These are phyloP conservation scores for Drosophila auraria DNA, from an alignment of 1,140 invertebrate genomes.

Conservation along the genomic window DNA sequence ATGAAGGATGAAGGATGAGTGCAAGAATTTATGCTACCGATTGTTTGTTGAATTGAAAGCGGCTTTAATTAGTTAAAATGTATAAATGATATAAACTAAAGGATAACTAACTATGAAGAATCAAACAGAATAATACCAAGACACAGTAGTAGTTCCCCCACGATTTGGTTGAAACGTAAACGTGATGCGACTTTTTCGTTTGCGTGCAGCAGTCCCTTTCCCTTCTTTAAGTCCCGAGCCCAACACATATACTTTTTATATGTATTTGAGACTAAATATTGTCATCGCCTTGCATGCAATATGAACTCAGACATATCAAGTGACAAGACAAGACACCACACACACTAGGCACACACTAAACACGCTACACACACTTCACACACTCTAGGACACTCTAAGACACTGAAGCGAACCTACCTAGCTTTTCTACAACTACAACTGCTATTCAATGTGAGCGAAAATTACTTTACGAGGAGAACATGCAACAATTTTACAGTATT, in stretches of 20 bases:
- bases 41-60: conserved; percentile 74
- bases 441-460: conserved; percentile 71
- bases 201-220: conserved; percentile 59
- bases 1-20: conserved; percentile 36
- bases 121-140: conserved; percentile 20
- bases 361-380: conserved; percentile 18
- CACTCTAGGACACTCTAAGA: conserved; percentile 40
- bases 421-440: conserved; percentile 71
- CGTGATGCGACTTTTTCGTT: conserved; percentile 60
- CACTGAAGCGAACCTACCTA: conserved; percentile 81
- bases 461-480: conserved; percentile 72
- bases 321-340: conserved; percentile 66
- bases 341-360: conserved; percentile 31
- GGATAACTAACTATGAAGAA: conserved; percentile 26
- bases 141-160: conserved; percentile 28
- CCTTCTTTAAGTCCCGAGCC: conserved; percentile 33
- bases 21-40: conserved; percentile 59
- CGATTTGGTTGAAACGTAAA: conserved; percentile 46
- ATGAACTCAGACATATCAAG: conserved; percentile 82
- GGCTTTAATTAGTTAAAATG: conserved; percentile 78
- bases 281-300: conserved; percentile 63
- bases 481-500: conserved; percentile 82
- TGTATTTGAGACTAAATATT: conserved; percentile 83
- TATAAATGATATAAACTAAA: conserved; percentile 47
- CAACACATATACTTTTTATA: conserved; percentile 79